A percentile compares a stretch with the other conserved stretches of the same genome.
phyloP scores from a whole-genome alignment of 2,888 invertebrate species.

The Orthosia gracilis region DNA sequence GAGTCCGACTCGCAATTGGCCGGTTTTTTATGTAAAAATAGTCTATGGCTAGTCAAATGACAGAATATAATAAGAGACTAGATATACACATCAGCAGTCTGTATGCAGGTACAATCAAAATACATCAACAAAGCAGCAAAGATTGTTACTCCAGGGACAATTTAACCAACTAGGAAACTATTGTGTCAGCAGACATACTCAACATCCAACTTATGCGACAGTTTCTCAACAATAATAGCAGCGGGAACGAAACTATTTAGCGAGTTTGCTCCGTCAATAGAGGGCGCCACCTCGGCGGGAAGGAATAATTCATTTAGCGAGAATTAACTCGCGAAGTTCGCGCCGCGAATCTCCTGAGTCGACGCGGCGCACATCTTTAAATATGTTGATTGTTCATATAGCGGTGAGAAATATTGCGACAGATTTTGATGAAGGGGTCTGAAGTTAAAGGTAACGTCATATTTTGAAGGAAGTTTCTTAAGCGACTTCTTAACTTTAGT shows the following conservation, averaged over 20 bases:
- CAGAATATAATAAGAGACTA: neutral
- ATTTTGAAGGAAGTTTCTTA: neutral
- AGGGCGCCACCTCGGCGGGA: constrained; percentile 85
- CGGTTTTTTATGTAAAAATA: too few relatives aligned
- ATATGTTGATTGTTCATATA: constrained; percentile 73
- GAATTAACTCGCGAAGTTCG: constrained; percentile 83
- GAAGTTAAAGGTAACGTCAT: neutral
- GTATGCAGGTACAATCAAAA: constrained; percentile 14
- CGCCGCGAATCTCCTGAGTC: constrained; percentile 75
- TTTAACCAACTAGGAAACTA: constrained; percentile 70
- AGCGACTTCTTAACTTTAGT: too few relatives aligned
- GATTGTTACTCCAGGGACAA: constrained; percentile 61
- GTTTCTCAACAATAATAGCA: constrained; percentile 87
- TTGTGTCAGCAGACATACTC: constrained; percentile 80
- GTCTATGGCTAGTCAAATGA: neutral
- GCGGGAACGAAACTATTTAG: constrained; percentile 90
- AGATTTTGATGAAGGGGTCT: constrained; percentile 10
- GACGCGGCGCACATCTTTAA: constrained; percentile 67
- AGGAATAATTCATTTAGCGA: constrained; percentile 89
- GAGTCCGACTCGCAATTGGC: too few relatives aligned
- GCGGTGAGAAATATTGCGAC: constrained; percentile 28
- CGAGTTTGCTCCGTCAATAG: constrained; percentile 89
- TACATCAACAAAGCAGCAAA: constrained; percentile 50
- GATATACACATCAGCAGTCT: neutral
- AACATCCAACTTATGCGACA: constrained; percentile 84